Conservation (phyloP, 2,888 invertebrate species). For the Embidobia sp. region DNA sequence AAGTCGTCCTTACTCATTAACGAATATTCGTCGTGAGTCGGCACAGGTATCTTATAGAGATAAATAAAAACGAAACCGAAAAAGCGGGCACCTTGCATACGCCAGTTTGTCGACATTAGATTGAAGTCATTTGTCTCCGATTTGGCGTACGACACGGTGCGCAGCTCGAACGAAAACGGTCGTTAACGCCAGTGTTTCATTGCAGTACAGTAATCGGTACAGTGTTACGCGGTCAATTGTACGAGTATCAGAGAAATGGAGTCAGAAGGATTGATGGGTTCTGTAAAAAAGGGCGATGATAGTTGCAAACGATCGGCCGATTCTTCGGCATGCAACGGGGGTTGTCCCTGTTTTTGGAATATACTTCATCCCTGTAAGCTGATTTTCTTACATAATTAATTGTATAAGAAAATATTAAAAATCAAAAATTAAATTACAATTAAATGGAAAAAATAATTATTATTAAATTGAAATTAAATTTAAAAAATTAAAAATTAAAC, state of each 20-base stretch:
- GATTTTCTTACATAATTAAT: too few species aligned
- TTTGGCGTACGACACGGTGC: conserved; percentile 5
- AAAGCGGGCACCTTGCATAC: conserved; percentile 2
- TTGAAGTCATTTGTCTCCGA: conserved; percentile 4
- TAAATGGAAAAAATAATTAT: too few species aligned
- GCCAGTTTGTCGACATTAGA: conserved; percentile 18
- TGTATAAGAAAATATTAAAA: too few species aligned
- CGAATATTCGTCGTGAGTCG: neutral
- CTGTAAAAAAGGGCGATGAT: conserved; percentile 63
- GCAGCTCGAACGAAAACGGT: conserved; percentile 7
- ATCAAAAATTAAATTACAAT: too few species aligned
- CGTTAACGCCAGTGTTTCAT: conserved; percentile 38
- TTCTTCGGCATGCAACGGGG: conserved; percentile 60
- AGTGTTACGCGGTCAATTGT: conserved; percentile 11
- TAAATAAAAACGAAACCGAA: neutral
- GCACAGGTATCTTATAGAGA: conserved; percentile 25
- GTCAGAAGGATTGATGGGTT: conserved; percentile 40
- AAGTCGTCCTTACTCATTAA: too few species aligned
- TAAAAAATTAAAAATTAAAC: too few species aligned
- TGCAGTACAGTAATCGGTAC: conserved; percentile 35
- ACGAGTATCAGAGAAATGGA: conserved; percentile 33
- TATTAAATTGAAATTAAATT: too few species aligned
- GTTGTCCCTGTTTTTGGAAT: conserved; percentile 82
- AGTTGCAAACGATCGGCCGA: conserved; percentile 47
- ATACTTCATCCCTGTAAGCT: conserved; percentile 83